These are phyloP conservation scores for Myotis daubentonii DNA, from an alignment of 2,797 vertebrate species.

Conservation along the genomic window DNA sequence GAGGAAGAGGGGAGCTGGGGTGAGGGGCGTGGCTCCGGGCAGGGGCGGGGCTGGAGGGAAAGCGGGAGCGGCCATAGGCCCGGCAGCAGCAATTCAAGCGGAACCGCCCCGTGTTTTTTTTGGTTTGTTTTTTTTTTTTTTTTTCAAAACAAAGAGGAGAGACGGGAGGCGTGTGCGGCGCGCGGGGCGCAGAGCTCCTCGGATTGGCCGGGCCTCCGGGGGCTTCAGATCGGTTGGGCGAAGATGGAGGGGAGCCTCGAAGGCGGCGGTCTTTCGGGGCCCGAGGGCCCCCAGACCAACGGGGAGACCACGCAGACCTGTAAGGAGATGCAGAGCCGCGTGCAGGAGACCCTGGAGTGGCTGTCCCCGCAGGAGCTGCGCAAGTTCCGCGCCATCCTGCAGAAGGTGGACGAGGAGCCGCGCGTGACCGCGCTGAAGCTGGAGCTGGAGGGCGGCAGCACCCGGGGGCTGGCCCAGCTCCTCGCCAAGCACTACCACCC, in stretches of 20 bases:
- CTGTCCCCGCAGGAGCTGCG: conserved; percentile 33
- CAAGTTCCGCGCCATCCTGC: background rate
- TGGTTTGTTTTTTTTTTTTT: no score
- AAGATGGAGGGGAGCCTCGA: background rate
- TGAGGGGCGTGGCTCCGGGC: background rate
- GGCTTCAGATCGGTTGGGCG: background rate
- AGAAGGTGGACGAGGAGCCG: background rate
- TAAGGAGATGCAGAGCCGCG: background rate
- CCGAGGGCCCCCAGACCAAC: background rate
- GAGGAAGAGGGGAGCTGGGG: background rate
- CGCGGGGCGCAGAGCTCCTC: accelerated
- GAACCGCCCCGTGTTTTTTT: background rate
- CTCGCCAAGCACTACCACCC: background rate
- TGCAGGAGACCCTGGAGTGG: conserved; percentile 1
- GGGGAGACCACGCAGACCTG: background rate
- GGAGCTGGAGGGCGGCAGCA: conserved; percentile 29
- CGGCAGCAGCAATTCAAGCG: accelerated
- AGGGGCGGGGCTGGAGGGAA: background rate
- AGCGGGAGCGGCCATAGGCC: background rate
- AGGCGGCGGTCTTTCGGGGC: background rate
- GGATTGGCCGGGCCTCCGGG: background rate
- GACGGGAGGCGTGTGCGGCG: background rate
- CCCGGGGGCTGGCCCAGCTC: background rate
- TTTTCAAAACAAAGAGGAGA: conserved; percentile 32
- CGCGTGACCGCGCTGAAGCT: background rate